Percentiles rank a stretch among this genome's conserved stretches.
Evolutionary conservation across 2,888 invertebrate genomes (phyloP).

Genomic region (Melanargia galathea): DNA sequence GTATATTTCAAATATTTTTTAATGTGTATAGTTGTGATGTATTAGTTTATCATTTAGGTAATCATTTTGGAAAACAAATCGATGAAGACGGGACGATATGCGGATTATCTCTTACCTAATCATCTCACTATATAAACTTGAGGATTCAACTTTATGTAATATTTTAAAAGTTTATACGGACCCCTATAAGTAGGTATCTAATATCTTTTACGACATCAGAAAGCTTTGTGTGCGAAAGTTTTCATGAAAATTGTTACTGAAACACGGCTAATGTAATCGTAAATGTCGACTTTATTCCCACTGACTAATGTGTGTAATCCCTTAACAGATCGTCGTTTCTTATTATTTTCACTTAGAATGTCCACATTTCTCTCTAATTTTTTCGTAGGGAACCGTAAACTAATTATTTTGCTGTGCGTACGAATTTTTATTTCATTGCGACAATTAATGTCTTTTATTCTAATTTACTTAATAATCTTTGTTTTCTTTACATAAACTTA

Average conservation of each 20-base stretch:
- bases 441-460: background rate
- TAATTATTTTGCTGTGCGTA: background rate
- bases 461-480: background rate
- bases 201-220: conserved; percentile 9
- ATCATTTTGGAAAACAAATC: no score
- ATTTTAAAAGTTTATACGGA: background rate
- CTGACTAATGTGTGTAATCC: background rate
- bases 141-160: no score
- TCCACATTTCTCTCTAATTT: background rate
- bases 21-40: no score
- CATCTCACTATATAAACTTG: no score
- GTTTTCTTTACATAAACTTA: no score
- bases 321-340: background rate
- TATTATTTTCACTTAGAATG: background rate
- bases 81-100: no score
- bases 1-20: no score
- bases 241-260: conserved; percentile 19
- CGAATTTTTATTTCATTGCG: background rate
- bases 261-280: conserved; percentile 18
- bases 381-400: background rate
- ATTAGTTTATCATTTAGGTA: no score
- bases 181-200: conserved; percentile 5
- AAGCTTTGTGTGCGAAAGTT: conserved; percentile 18
- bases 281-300: conserved; percentile 25
- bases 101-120: no score